Evolutionary conservation across 2,797 vertebrate species (phyloP).

Genomic region (Parambassis ranga): DNA sequence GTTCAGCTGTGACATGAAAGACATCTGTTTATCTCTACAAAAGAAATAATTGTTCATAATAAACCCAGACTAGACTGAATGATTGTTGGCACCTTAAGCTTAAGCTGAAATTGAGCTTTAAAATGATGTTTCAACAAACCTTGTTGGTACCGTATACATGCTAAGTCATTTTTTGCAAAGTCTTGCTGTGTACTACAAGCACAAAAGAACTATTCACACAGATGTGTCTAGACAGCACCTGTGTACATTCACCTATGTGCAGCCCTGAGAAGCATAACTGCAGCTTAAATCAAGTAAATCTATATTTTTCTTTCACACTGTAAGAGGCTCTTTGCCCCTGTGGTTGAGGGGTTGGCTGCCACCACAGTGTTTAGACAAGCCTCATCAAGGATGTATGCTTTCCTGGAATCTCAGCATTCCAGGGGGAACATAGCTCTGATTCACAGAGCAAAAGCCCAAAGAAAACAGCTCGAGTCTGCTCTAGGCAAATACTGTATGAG

Average conservation of each 20-base stretch:
- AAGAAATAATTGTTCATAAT: not conserved
- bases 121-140: too few relatives aligned
- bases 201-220: not conserved
- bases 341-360: not conserved
- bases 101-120: not conserved
- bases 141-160: too few relatives aligned
- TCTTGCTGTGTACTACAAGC: too few relatives aligned
- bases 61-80: not conserved
- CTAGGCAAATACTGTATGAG: slow-evolving; percentile 28
- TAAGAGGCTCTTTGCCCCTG: not conserved
- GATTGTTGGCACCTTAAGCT: not conserved
- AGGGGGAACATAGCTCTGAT: slow-evolving; percentile 5
- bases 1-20: too few relatives aligned
- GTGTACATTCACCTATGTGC: not conserved
- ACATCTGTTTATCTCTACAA: too few relatives aligned
- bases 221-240: not conserved
- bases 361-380: slow-evolving; percentile 33
- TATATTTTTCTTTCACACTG: not conserved
- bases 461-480: slow-evolving; percentile 28
- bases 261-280: not conserved
- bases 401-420: slow-evolving; percentile 31
- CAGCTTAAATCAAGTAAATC: not conserved
- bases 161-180: too few relatives aligned
- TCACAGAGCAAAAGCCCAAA: slow-evolving; percentile 20
- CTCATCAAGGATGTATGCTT: slow-evolving; percentile 34